Conservation (phyloP, 2,888 invertebrate genomes). For the Proisotoma minuta region DNA sequence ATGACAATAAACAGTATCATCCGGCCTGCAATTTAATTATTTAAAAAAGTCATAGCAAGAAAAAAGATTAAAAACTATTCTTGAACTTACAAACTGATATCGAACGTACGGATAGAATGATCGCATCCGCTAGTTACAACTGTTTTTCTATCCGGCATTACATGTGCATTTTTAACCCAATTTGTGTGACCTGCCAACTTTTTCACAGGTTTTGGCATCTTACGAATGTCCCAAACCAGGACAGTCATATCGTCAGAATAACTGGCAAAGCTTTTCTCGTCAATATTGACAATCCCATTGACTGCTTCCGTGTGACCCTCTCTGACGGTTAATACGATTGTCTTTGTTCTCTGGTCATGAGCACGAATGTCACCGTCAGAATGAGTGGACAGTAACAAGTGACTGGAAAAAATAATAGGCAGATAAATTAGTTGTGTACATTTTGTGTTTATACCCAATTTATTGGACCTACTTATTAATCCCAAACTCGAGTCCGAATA, state of each 20-base stretch:
- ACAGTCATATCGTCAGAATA: background rate
- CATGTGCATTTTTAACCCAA: background rate
- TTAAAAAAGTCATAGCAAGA: background rate
- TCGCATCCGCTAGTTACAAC: background rate
- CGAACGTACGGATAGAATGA: background rate
- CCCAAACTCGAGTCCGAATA: too few species aligned
- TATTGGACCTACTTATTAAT: too few species aligned
- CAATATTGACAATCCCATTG: background rate
- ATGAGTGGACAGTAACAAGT: background rate
- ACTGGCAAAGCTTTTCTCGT: background rate
- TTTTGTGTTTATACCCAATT: too few species aligned
- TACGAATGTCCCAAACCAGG: background rate
- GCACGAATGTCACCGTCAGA: background rate
- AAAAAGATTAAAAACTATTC: background rate
- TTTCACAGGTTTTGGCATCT: background rate
- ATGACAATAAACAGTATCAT: background rate
- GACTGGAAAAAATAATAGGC: background rate
- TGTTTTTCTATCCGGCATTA: background rate
- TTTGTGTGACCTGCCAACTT: background rate
- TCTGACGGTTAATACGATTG: background rate
- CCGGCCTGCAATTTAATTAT: background rate
- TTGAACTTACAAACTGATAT: background rate
- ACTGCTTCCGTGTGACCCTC: background rate
- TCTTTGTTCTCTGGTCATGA: background rate
- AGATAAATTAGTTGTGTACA: too few species aligned